Conservation (phyloP, 2,888 invertebrate genomes). For the Branchellion lobata region DNA sequence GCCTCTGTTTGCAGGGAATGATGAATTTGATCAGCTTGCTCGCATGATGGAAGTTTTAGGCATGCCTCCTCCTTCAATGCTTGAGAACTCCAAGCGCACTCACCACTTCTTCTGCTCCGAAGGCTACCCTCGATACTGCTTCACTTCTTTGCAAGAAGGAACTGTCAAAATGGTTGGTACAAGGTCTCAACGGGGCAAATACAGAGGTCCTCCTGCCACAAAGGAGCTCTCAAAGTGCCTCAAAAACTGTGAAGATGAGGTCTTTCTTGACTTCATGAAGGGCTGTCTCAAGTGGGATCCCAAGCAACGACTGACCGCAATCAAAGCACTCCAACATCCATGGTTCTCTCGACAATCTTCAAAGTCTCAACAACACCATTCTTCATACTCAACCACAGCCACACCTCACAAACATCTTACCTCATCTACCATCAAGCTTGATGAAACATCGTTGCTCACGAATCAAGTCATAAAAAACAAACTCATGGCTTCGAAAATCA, state of each 20-base stretch:
- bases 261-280: constrained; percentile 93
- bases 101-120: constrained; percentile 95
- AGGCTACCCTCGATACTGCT: constrained; percentile 82
- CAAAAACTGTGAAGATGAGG: constrained; percentile 75
- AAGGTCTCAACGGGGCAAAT: constrained; percentile 84
- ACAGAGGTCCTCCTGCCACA: constrained; percentile 89
- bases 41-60: constrained; percentile 94
- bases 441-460: constrained; percentile 3
- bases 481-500: not conserved
- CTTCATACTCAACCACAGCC: not conserved
- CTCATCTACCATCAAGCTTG: not conserved
- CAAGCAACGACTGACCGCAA: constrained; percentile 84
- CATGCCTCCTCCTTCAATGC: constrained; percentile 81
- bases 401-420: constrained; percentile 9
- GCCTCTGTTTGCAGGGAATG: constrained; percentile 94
- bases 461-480: constrained; percentile 15
- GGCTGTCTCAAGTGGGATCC: constrained; percentile 98
- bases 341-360: constrained; percentile 55
- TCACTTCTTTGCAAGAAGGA: constrained; percentile 82
- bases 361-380: not conserved
- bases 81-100: constrained; percentile 85
- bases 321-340: constrained; percentile 74
- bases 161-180: constrained; percentile 80
- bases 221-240: constrained; percentile 84
- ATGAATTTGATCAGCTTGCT: constrained; percentile 94